Percentiles rank a stretch among this genome's conserved stretches.
Evolutionary conservation across 2,888 invertebrate species (phyloP).

Genomic region (Ellobium chinense): DNA sequence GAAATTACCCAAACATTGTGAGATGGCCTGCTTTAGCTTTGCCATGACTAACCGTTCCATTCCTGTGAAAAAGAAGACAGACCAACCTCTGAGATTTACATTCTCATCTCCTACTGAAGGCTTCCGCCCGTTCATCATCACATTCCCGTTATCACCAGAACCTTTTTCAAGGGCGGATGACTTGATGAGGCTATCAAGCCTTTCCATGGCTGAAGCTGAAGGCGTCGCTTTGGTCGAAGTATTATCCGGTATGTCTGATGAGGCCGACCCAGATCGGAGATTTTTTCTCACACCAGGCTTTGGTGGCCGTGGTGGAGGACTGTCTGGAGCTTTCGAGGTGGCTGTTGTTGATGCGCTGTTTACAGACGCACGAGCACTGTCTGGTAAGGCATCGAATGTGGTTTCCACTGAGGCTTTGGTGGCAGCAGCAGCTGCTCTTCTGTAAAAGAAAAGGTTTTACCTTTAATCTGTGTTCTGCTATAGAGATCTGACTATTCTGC

Average conservation of each 20-base stretch:
- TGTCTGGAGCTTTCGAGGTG: slow-evolving; percentile 45
- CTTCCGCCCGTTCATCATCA: neutral
- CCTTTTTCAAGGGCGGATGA: slow-evolving; percentile 44
- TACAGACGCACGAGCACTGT: slow-evolving; percentile 45
- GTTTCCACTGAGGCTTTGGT: slow-evolving; percentile 50
- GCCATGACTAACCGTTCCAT: too few relatives aligned
- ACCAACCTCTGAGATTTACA: slow-evolving; percentile 60
- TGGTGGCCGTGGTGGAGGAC: slow-evolving; percentile 42
- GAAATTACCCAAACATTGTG: too few relatives aligned
- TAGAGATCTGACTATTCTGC: too few relatives aligned
- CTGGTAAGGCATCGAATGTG: slow-evolving; percentile 46
- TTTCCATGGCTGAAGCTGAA: slow-evolving; percentile 81
- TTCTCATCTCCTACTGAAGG: slow-evolving; percentile 44
- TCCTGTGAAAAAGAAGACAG: neutral
- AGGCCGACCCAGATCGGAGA: slow-evolving; percentile 2
- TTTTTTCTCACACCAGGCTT: slow-evolving; percentile 43
- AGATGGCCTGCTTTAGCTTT: too few relatives aligned
- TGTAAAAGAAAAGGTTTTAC: neutral
- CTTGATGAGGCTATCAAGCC: slow-evolving; percentile 87
- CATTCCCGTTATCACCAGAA: neutral
- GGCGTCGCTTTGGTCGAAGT: slow-evolving; percentile 55
- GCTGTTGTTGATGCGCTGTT: slow-evolving; percentile 45
- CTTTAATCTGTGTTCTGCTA: too few relatives aligned
- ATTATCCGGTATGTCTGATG: neutral
- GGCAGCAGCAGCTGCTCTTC: slow-evolving; percentile 35